Percentiles rank a stretch among this genome's conserved stretches.
These are phyloP conservation scores for Gobius niger DNA, from an alignment of 2,113 vertebrate genomes.

Conservation along the genomic window DNA sequence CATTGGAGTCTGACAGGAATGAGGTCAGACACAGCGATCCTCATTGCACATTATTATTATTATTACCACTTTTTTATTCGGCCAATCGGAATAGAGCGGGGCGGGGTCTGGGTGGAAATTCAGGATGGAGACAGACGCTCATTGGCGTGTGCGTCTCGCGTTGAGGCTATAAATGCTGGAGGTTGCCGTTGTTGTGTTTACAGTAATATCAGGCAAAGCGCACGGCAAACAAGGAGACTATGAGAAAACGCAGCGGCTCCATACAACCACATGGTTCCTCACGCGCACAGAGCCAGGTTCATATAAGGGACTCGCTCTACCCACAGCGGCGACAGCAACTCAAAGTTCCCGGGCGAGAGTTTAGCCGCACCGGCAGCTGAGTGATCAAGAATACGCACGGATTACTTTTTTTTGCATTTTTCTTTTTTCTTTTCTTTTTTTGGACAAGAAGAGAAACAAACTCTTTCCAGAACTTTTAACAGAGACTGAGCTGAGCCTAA, in stretches of 20 bases:
- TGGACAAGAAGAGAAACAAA: slow-evolving; percentile 25
- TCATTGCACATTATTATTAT: slow-evolving; percentile 95
- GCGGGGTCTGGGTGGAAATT: slow-evolving; percentile 77
- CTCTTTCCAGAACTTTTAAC: slow-evolving; percentile 63
- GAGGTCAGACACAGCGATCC: slow-evolving; percentile 96
- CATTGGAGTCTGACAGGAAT: slow-evolving; percentile 86
- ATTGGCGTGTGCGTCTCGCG: slow-evolving; percentile 79
- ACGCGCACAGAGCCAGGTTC: slow-evolving; percentile 66
- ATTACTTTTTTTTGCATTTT: slow-evolving; percentile 17
- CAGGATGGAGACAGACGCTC: slow-evolving; percentile 87
- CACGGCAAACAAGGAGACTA: slow-evolving; percentile 79
- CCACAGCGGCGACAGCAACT: slow-evolving; percentile 43
- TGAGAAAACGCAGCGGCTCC: slow-evolving; percentile 78
- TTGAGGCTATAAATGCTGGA: slow-evolving; percentile 85
- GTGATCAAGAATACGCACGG: slow-evolving; percentile 26
- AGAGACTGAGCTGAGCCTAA: slow-evolving; percentile 12
- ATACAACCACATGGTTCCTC: slow-evolving; percentile 80
- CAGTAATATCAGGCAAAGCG: slow-evolving; percentile 82
- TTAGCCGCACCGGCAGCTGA: slow-evolving; percentile 80
- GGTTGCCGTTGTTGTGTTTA: slow-evolving; percentile 80
- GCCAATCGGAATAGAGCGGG: slow-evolving; percentile 81
- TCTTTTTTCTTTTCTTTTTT: slow-evolving; percentile 15
- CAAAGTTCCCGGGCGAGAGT: slow-evolving; percentile 64
- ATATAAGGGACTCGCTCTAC: slow-evolving; percentile 62
- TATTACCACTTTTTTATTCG: slow-evolving; percentile 84